Percentiles rank a stretch among this genome's conserved stretches.
phyloP scores from a whole-genome alignment of 2,888 invertebrate species.

The Harmothoe impar region DNA sequence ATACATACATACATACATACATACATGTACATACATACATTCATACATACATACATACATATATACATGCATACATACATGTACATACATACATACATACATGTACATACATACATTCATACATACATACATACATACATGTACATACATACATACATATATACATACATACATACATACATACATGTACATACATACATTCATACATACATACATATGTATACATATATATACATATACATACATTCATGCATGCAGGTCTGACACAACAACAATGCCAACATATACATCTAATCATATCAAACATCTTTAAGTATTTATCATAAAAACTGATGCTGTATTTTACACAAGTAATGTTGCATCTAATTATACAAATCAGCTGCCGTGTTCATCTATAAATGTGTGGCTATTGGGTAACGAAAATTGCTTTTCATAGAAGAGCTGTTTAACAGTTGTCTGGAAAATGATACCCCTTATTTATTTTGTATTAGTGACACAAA shows the following conservation, averaged over 20 bases:
- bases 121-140: neutral
- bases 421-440: too few species aligned
- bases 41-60: neutral
- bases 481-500: too few species aligned
- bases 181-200: neutral
- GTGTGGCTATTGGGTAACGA: too few species aligned
- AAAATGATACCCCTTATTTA: too few species aligned
- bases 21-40: neutral
- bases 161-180: neutral
- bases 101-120: neutral
- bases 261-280: too few species aligned
- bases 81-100: neutral
- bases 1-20: neutral
- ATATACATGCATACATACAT: neutral
- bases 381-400: too few species aligned
- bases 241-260: neutral
- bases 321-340: too few species aligned
- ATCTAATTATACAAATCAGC: too few species aligned
- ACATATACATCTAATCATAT: too few species aligned
- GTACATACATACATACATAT: neutral
- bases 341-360: too few species aligned
- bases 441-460: too few species aligned
- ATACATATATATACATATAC: constrained; percentile 5
- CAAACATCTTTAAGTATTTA: too few species aligned
- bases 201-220: neutral